phyloP scores from a whole-genome alignment of 2,888 invertebrate species.

The Icerya purchasi region DNA sequence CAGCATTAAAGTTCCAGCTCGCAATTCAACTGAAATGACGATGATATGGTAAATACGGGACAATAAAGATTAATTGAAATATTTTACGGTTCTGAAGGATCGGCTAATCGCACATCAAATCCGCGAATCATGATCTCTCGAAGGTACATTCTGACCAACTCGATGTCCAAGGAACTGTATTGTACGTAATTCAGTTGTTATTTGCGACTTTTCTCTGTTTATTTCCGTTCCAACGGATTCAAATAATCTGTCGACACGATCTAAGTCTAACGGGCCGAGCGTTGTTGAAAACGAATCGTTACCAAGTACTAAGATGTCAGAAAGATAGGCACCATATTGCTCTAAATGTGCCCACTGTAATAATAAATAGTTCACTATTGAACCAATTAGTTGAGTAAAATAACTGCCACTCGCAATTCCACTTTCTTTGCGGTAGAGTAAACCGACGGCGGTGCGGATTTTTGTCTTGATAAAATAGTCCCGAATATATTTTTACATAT shows the following conservation, averaged over 20 bases:
- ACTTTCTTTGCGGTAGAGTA: slow-evolving; percentile 4
- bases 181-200: neutral
- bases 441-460: slow-evolving; percentile 7
- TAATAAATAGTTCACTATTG: slow-evolving; percentile 8
- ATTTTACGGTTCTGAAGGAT: too few species aligned
- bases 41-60: too few species aligned
- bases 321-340: neutral
- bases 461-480: slow-evolving; percentile 14
- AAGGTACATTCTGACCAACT: neutral
- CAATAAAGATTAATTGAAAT: too few species aligned
- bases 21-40: too few species aligned
- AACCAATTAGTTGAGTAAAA: slow-evolving; percentile 14
- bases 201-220: neutral
- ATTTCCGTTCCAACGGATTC: neutral
- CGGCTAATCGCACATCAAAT: too few species aligned
- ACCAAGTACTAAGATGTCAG: slow-evolving; percentile 1
- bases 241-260: neutral
- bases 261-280: neutral
- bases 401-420: slow-evolving; percentile 15
- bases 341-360: neutral
- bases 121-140: neutral
- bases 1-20: too few species aligned
- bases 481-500: neutral
- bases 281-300: slow-evolving; percentile 1
- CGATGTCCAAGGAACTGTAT: slow-evolving; percentile 2